Base-by-base conservation (phyloP, 2,888 invertebrate species). In the Abrostola triplasia region DNA sequence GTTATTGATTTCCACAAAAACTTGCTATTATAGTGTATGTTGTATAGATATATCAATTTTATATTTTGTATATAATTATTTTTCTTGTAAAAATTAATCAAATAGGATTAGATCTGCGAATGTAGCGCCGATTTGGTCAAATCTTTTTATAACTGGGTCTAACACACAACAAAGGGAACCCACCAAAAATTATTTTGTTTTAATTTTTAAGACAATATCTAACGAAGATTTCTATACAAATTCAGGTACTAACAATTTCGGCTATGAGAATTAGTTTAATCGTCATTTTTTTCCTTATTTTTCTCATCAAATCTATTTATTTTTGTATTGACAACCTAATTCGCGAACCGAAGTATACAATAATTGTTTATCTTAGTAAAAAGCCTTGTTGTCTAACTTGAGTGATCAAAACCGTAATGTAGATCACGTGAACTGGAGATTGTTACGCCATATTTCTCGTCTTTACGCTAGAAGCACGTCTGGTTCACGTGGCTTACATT, bases 11-110 rank as follows among this genome's bases (percentile, higher is more conserved):
- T 90, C 86, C 87, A 88, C 83, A 82, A 84, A 79, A 82, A 82
- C 83, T 87, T 87, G 87, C 86, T 85, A 76, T 61, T 76, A 73
- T 64, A 70, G 87, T 88, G 82, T 88, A 89, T 86, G 86, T 90
- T 92, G 90, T 90, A 90, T 88, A 91, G 88, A 88, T 88, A 90
- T 90, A 90, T 92, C 90, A 90, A 91, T 91, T 92, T 92, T 90
- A 91, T 93, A 92, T 92, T 92, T 91, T 93, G 90, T 93, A 92
- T 91, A 91, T 90, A 91, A 90, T 90, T 90, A 79, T 90, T 91
- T 89, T 91, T 88, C 88, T 89, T 93, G 90, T 92, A 91, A 89
- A 92, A 92, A 91, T 86, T 89, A 90, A 90, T 91, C 88, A 90
- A 86, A 90, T 92, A 92, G 88, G 87, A 82, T 88, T 90, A 90